A percentile compares a stretch with the other conserved stretches of the same genome.
These are phyloP conservation scores for Ispidina lecontei DNA, from an alignment of 2,797 vertebrate genomes.

Conservation along the genomic window DNA sequence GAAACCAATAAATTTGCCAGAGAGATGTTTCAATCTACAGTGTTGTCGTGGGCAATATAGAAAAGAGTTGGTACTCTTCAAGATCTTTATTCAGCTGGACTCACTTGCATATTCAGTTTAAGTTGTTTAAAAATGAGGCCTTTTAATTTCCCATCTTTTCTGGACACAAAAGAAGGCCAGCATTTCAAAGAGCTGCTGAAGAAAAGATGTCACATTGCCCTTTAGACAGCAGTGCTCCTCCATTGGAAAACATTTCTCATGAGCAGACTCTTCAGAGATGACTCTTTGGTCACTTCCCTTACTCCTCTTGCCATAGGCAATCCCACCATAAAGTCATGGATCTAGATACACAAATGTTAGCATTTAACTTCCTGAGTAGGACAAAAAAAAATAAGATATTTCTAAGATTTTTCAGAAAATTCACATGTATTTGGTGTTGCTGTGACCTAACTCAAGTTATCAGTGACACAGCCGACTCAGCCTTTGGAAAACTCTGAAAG, in stretches of 20 bases:
- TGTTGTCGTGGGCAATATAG: background rate
- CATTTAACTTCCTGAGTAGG: background rate
- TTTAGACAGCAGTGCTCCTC: background rate
- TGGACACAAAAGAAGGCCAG: background rate
- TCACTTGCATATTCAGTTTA: background rate
- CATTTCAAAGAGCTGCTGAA: background rate
- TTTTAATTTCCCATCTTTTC: background rate
- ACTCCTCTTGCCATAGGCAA: background rate
- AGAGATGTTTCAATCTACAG: background rate
- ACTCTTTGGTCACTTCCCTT: background rate
- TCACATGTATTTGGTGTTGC: background rate
- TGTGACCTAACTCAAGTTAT: background rate
- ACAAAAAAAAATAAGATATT: background rate
- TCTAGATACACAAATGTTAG: background rate
- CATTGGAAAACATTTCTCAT: background rate
- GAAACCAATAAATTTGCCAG: background rate
- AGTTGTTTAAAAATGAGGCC: background rate
- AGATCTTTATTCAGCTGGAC: background rate
- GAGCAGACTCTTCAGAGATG: background rate
- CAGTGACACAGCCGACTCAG: background rate
- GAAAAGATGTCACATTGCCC: background rate
- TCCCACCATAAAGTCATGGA: background rate
- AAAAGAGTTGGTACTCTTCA: background rate
- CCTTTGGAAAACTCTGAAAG: background rate
- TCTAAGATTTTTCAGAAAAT: background rate